phyloP scores from a whole-genome alignment of 2,888 invertebrate genomes.

The Leptinotarsa juncta region DNA sequence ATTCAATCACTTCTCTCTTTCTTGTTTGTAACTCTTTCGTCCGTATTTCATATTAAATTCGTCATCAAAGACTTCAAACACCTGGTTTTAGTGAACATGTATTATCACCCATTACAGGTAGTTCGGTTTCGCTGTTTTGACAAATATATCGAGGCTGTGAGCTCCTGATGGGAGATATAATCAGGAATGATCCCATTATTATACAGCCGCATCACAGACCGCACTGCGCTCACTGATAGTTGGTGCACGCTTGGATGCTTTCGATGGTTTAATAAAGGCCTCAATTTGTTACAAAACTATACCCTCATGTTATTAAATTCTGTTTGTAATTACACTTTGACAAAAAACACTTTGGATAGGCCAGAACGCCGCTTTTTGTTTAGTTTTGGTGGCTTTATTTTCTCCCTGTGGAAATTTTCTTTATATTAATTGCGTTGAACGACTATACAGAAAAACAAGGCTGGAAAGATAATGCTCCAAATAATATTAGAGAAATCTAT shows the following conservation, averaged over 20 bases:
- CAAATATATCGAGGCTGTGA: slow-evolving; percentile 45
- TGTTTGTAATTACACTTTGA: slow-evolving; percentile 21
- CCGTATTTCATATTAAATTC: too few relatives aligned
- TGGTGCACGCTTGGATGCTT: slow-evolving; percentile 41
- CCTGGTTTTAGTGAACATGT: slow-evolving; percentile 3
- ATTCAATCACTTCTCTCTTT: too few relatives aligned
- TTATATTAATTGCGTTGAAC: neutral
- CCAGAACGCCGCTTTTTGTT: neutral
- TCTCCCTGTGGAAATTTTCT: neutral
- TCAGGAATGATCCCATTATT: slow-evolving; percentile 65
- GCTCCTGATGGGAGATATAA: slow-evolving; percentile 64
- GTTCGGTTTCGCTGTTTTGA: slow-evolving; percentile 26
- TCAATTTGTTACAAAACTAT: slow-evolving; percentile 33
- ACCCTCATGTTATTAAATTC: slow-evolving; percentile 31
- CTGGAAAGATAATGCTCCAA: too few relatives aligned
- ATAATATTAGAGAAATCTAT: too few relatives aligned
- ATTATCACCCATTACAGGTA: slow-evolving; percentile 26
- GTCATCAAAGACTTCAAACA: neutral
- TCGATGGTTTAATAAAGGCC: slow-evolving; percentile 47
- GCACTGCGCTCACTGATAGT: slow-evolving; percentile 49
- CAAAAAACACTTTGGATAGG: neutral
- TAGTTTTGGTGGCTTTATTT: neutral
- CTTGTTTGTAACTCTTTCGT: too few relatives aligned
- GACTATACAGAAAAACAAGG: too few relatives aligned
- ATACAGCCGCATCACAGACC: slow-evolving; percentile 59